These are phyloP conservation scores for Platyscapa corneri DNA, from an alignment of 1,140 invertebrate species.

Conservation along the genomic window DNA sequence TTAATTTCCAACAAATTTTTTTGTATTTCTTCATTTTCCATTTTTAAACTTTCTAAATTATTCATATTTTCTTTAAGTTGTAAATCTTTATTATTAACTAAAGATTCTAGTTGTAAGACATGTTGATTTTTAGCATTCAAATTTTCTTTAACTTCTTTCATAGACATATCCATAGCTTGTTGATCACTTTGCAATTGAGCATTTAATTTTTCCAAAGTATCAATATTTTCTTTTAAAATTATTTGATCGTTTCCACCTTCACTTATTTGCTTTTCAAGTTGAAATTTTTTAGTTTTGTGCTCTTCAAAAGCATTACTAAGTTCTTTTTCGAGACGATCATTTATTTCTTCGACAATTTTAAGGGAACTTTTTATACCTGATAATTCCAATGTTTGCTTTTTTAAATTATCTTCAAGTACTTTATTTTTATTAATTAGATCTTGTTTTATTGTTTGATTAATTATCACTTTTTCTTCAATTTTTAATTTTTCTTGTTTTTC, in stretches of 20 bases:
- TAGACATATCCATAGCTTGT: conserved; percentile 54
- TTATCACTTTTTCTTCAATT: conserved; percentile 53
- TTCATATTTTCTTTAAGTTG: conserved; percentile 56
- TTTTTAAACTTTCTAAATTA: conserved; percentile 56
- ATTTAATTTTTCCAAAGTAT: conserved; percentile 71
- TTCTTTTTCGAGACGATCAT: conserved; percentile 55
- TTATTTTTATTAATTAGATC: conserved; percentile 57
- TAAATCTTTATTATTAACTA: conserved; percentile 55
- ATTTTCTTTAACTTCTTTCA: conserved; percentile 59
- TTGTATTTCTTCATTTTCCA: conserved; percentile 64
- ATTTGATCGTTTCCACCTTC: conserved; percentile 69
- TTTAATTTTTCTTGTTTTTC: conserved; percentile 57
- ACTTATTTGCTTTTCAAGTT: conserved; percentile 71
- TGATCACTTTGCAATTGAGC: conserved; percentile 72
- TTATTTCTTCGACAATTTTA: conserved; percentile 69
- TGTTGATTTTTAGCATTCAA: conserved; percentile 52
- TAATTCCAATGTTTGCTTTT: conserved; percentile 54
- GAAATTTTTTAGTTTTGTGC: conserved; percentile 71
- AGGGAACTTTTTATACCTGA: conserved; percentile 57
- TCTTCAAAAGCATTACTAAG: conserved; percentile 67
- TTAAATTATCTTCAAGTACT: conserved; percentile 52
- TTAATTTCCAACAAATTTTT: conserved; percentile 65
- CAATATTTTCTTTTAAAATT: conserved; percentile 70
- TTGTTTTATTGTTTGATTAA: conserved; percentile 56
- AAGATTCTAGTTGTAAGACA: conserved; percentile 53